Evolutionary conservation across 2,113 vertebrate genomes (phyloP).

Genomic region (Chinchilla lanigera): DNA sequence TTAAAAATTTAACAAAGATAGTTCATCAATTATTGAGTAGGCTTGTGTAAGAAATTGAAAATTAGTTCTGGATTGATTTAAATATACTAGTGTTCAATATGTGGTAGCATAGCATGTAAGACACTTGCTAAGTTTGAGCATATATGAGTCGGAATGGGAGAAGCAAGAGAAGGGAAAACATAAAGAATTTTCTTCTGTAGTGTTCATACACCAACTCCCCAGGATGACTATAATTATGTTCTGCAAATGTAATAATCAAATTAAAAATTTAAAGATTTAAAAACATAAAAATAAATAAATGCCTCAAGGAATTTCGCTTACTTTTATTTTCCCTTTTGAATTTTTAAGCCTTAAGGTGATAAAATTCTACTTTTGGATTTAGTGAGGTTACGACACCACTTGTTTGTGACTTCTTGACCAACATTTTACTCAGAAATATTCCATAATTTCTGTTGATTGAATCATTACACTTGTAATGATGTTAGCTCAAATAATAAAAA

Average conservation of each 20-base stretch:
- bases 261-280: neutral
- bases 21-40: slow-evolving; percentile 49
- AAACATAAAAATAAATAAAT: neutral
- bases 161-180: neutral
- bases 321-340: neutral
- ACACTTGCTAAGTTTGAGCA: slow-evolving; percentile 14
- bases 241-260: neutral
- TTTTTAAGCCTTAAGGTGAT: neutral
- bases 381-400: neutral
- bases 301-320: slow-evolving; percentile 3
- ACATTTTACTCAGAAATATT: neutral
- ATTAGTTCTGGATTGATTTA: slow-evolving; percentile 24
- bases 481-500: neutral
- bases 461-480: neutral
- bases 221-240: neutral
- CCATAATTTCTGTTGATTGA: neutral
- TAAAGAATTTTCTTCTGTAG: neutral
- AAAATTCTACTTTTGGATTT: neutral
- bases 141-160: neutral
- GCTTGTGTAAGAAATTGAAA: neutral
- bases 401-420: neutral
- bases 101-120: neutral
- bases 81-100: neutral
- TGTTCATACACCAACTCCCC: neutral
- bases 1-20: slow-evolving; percentile 12